Evolutionary conservation across 2,888 invertebrate species (phyloP).

Genomic region (Phortica magna): DNA sequence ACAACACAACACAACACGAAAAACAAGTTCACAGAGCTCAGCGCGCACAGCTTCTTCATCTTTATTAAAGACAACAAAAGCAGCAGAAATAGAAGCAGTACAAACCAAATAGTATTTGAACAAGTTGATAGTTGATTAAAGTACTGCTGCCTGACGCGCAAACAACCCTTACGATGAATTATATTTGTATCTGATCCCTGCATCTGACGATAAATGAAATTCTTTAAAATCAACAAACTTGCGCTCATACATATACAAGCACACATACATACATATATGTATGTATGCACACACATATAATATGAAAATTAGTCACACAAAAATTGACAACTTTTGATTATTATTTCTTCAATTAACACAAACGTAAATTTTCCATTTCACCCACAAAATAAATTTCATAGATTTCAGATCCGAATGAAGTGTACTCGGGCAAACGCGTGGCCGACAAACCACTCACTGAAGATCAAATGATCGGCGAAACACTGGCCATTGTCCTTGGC

Average conservation of each 20-base stretch:
- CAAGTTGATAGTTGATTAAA: slow-evolving; percentile 62
- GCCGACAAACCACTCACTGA: slow-evolving; percentile 93
- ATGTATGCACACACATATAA: too few relatives aligned
- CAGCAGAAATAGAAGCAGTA: slow-evolving; percentile 35
- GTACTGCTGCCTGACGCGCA: neutral
- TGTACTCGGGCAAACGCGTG: slow-evolving; percentile 92
- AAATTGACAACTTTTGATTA: slow-evolving; percentile 10
- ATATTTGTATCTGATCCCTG: neutral
- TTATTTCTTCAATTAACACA: slow-evolving; percentile 2
- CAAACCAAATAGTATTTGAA: slow-evolving; percentile 58
- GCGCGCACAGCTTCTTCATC: slow-evolving; percentile 64
- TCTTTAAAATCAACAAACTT: slow-evolving; percentile 41
- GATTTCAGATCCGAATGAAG: slow-evolving; percentile 92
- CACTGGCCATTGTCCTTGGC: slow-evolving; percentile 91
- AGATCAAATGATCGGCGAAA: slow-evolving; percentile 98
- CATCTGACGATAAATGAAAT: slow-evolving; percentile 33
- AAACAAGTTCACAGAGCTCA: slow-evolving; percentile 65
- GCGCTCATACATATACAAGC: too few relatives aligned
- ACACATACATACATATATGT: too few relatives aligned
- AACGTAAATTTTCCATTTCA: neutral
- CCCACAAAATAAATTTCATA: slow-evolving; percentile 64
- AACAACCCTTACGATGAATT: neutral
- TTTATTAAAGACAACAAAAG: slow-evolving; percentile 60
- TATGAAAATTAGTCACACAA: neutral
- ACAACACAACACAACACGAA: slow-evolving; percentile 68